Percentiles rank a stretch among this genome's conserved stretches.
Evolutionary conservation across 1,140 invertebrate genomes (phyloP).

Genomic region (Meteorus sp.): DNA sequence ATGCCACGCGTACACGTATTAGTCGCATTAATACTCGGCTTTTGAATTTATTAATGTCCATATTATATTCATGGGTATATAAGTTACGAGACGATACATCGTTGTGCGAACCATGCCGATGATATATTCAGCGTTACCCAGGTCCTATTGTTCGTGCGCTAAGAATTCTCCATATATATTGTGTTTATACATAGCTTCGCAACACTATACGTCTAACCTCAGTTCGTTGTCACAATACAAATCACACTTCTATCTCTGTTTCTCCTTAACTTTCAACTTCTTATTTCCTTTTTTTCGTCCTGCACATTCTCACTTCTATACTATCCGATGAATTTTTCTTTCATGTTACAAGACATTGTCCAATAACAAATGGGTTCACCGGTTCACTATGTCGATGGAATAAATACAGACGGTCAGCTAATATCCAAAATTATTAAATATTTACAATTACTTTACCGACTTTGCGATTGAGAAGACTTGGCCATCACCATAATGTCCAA

Average conservation of each 20-base stretch:
- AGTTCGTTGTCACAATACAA: neutral
- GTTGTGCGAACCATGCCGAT: conserved; percentile 32
- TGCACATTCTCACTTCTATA: neutral
- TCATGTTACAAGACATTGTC: no score
- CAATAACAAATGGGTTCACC: no score
- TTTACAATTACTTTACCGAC: no score
- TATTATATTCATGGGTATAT: conserved; percentile 48
- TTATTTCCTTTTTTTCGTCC: neutral
- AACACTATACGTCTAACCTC: neutral
- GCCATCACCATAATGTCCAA: no score
- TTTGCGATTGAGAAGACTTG: no score
- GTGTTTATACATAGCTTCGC: neutral
- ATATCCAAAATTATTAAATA: no score
- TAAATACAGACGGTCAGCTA: no score
- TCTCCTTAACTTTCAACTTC: neutral
- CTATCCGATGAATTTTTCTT: no score
- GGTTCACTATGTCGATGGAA: no score
- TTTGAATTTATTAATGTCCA: conserved; percentile 54
- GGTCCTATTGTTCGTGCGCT: conserved; percentile 32
- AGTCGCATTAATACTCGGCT: conserved; percentile 52
- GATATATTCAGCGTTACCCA: conserved; percentile 48
- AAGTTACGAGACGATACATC: conserved; percentile 29
- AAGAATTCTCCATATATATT: neutral
- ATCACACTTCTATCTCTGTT: no score
- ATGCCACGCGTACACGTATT: conserved; percentile 48